Evolutionary conservation across 2,797 vertebrate species (phyloP), one percentile per base, ranked within the genome.

Genomic region (Babyrousa celebensis): DNA sequence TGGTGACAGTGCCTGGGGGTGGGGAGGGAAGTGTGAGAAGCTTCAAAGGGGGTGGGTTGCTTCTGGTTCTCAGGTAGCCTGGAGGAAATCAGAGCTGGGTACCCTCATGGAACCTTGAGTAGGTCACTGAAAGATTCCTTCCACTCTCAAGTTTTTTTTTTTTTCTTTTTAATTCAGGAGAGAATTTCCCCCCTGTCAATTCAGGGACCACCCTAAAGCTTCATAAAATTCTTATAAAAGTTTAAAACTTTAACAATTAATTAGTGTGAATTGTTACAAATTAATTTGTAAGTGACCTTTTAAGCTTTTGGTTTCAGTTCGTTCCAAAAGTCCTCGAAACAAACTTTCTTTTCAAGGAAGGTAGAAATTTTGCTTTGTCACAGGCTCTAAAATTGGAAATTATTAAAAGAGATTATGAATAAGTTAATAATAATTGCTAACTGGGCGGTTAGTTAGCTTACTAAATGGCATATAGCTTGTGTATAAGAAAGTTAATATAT

Each of bases 161-260:
- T 97, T 83, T 83, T 79, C 54, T 85, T 89, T 87, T 86, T 18
- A 87, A 29, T 84, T 97, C n/a, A 82, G 84, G 83, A 85, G 83
- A 18, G 27, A 80, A 40, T 78, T 54, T 83, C 11, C 20, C 52
- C 14, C 40, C 29, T 84, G 12, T 27, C 15, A 65, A 36, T 60
- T 80, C 36, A 91, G 71, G 60, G 32, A 18, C 58, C 36, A 52
- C 63, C 27, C 67, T 80, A 71, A 77, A 85, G 10, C 32, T 82
- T 84, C 52, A 32, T 52, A n/a, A 89, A 86, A 65, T 67, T 70
- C 40, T 83, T 86, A 83, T 1, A 8, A n/a, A 58, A 75, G 32
- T 95, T 96, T 96, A 65, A 63, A 95, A 74, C n/a, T 62, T 78
- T 29, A 89, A 36, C 23, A 89, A 14, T 9, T 84, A 79, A 93